phyloP scores from a whole-genome alignment of 2,888 invertebrate species.

The Rhimphoctona megacephalus region DNA sequence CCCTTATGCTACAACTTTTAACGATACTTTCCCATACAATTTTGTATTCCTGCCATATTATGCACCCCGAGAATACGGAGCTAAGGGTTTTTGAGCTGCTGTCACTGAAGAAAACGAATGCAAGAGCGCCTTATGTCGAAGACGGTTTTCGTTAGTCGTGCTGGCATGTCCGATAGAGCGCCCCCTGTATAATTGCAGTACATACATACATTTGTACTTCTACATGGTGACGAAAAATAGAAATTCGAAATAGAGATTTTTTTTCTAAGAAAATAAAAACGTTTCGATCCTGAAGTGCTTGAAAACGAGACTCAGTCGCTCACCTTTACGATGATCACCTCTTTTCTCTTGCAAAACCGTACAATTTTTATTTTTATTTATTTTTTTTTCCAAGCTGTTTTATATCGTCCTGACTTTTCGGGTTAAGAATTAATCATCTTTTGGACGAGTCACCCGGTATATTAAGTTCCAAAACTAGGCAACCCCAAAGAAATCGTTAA shows the following conservation, averaged over 20 bases:
- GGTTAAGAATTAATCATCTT: not conserved
- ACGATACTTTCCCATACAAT: conserved; percentile 39
- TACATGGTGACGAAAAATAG: not conserved
- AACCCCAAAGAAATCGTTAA: conserved; percentile 44
- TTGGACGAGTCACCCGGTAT: not conserved
- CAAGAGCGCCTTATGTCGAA: conserved; percentile 70
- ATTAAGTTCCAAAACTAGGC: not conserved
- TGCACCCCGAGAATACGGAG: conserved; percentile 43
- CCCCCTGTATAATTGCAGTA: not conserved
- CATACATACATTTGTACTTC: not conserved
- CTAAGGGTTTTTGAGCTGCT: conserved; percentile 12
- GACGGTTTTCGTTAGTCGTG: conserved; percentile 67
- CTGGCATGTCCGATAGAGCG: not conserved
- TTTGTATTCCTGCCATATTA: conserved; percentile 20
- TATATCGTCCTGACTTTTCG: not conserved
- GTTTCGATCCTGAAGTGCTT: not conserved
- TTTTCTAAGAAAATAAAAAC: not conserved
- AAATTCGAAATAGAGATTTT: not conserved
- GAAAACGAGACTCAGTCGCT: not conserved
- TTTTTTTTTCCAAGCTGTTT: not conserved
- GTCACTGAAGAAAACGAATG: conserved; percentile 34
- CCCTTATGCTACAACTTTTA: conserved; percentile 40
- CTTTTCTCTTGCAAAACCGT: not conserved
- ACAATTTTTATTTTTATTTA: no score
- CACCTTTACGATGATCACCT: not conserved